phyloP scores from a whole-genome alignment of 2,888 invertebrate genomes.

The Torymus tubicola region DNA sequence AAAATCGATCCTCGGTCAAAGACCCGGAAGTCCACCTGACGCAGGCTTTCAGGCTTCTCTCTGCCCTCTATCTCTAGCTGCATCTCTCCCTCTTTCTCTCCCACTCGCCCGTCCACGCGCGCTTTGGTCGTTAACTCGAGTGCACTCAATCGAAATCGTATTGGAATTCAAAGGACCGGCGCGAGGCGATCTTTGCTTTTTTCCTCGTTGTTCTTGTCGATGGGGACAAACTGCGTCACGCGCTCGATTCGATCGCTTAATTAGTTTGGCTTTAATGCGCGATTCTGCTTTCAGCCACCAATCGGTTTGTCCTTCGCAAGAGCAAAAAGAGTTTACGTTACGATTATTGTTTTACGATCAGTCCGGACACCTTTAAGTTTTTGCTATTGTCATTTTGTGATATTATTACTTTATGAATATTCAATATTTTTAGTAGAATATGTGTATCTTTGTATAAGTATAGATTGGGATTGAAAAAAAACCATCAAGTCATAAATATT shows the following conservation, averaged over 20 bases:
- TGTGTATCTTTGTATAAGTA: too few species aligned
- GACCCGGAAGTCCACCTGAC: constrained; percentile 58
- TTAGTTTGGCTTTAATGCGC: background rate
- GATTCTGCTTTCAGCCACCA: background rate
- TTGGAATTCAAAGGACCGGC: constrained; percentile 38
- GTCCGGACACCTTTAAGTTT: too few species aligned
- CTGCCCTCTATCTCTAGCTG: background rate
- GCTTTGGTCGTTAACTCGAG: constrained; percentile 33
- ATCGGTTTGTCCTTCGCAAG: too few species aligned
- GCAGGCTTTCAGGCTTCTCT: constrained; percentile 30
- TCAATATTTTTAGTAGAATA: too few species aligned
- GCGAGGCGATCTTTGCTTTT: constrained; percentile 9
- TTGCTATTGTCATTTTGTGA: too few species aligned
- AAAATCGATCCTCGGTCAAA: constrained; percentile 57
- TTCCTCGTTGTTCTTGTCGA: background rate
- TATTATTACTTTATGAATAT: too few species aligned
- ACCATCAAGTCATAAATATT: too few species aligned
- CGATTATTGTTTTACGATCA: too few species aligned
- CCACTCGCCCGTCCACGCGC: background rate
- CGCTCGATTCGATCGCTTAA: background rate
- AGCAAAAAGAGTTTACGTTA: too few species aligned
- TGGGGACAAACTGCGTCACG: background rate
- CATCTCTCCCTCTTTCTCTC: constrained; percentile 19
- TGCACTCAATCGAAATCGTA: constrained; percentile 42
- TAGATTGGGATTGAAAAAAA: too few species aligned